Conservation (phyloP, 2,888 invertebrate genomes). For the Drosophila hamatofila region DNA sequence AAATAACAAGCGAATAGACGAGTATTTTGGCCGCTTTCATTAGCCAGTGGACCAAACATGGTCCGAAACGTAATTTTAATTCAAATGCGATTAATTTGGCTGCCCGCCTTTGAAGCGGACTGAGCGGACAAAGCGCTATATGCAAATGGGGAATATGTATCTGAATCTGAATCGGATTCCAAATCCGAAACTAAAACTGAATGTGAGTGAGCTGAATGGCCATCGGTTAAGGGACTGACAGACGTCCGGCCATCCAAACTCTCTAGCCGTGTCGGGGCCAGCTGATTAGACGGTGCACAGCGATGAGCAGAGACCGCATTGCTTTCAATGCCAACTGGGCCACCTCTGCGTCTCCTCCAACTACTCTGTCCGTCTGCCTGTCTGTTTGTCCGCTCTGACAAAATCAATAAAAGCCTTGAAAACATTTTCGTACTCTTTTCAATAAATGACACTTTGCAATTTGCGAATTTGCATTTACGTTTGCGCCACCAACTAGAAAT, state of each 20-base stretch:
- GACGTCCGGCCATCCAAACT: neutral
- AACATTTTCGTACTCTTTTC: conserved; percentile 41
- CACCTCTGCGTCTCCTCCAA: neutral
- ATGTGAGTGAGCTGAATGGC: neutral
- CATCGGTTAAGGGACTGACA: neutral
- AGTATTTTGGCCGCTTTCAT: conserved; percentile 18
- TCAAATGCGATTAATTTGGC: conserved; percentile 71
- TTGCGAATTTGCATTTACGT: conserved; percentile 27
- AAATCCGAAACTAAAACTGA: neutral
- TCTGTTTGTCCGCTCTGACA: conserved; percentile 31
- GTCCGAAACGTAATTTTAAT: conserved; percentile 63
- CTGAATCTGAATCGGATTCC: conserved; percentile 3
- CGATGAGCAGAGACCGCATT: conserved; percentile 25
- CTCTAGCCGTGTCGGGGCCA: conserved; percentile 4
- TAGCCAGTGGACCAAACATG: conserved; percentile 32
- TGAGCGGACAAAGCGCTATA: conserved; percentile 29
- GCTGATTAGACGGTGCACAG: conserved; percentile 31
- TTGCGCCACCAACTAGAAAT: conserved; percentile 9
- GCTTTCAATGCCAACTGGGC: conserved; percentile 26
- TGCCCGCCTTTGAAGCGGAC: conserved; percentile 64
- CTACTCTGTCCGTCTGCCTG: neutral
- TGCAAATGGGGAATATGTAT: conserved; percentile 18
- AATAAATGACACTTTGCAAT: conserved; percentile 50
- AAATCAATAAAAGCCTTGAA: conserved; percentile 72
- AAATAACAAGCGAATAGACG: conserved; percentile 2